A percentile compares a stretch with the other conserved stretches of the same genome.
Conservation (phyloP, 2,888 invertebrate species). For the Drosophila lutescens region DNA sequence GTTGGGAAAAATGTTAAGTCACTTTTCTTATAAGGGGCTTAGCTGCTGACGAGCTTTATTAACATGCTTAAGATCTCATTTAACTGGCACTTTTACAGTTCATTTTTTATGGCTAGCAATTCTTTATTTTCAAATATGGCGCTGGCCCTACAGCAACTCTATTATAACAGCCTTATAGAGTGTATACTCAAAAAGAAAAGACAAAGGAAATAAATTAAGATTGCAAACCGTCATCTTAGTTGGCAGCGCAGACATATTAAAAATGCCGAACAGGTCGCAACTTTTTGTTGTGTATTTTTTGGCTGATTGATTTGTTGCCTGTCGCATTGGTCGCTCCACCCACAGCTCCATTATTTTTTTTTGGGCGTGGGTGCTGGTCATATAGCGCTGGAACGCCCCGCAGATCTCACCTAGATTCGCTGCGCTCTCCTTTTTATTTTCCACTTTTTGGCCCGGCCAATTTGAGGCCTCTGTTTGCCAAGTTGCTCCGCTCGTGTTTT, state of each 20-base stretch:
- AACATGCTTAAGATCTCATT: constrained; percentile 13
- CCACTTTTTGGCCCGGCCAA: constrained; percentile 5
- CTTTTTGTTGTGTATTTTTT: constrained; percentile 42
- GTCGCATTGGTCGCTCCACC: constrained; percentile 36
- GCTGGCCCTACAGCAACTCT: not conserved
- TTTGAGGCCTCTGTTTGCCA: constrained; percentile 26
- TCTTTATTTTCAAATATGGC: constrained; percentile 9
- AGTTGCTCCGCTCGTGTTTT: constrained; percentile 28
- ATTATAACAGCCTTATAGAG: constrained; percentile 2
- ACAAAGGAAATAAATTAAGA: constrained; percentile 11
- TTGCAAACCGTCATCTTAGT: constrained; percentile 12
- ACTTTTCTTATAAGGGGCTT: constrained; percentile 25
- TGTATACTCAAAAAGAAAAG: not conserved
- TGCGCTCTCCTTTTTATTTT: constrained; percentile 31
- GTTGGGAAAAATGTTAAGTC: constrained; percentile 7
- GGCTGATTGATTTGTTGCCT: constrained; percentile 71
- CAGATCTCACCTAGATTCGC: constrained; percentile 55
- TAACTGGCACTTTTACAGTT: not conserved
- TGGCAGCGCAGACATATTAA: constrained; percentile 20
- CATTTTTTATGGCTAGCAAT: not conserved
- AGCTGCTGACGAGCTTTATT: constrained; percentile 19
- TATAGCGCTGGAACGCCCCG: constrained; percentile 23
- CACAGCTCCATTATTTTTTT: constrained; percentile 15
- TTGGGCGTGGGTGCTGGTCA: constrained; percentile 10
- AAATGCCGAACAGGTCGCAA: constrained; percentile 64